Conservation (phyloP, 2,888 invertebrate genomes). For the Meliscaeva auricollis region DNA sequence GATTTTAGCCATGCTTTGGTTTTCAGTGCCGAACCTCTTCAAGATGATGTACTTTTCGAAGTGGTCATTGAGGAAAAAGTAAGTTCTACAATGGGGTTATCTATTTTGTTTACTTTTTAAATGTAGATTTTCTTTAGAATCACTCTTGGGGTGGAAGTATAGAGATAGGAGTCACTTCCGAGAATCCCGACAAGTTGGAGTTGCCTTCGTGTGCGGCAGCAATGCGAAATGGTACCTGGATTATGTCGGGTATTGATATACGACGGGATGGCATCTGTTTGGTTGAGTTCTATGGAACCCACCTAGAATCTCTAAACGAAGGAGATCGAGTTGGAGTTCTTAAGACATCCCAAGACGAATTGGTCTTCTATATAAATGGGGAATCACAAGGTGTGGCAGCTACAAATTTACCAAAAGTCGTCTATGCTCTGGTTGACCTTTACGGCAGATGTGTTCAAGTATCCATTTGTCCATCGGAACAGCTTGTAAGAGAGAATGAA, state of each 20-base stretch:
- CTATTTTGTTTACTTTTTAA: background rate
- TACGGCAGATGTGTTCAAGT: conserved; percentile 94
- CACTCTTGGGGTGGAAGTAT: conserved; percentile 92
- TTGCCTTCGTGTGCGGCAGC: conserved; percentile 92
- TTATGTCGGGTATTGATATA: conserved; percentile 94
- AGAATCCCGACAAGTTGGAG: conserved; percentile 88
- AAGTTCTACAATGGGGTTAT: conserved; percentile 79
- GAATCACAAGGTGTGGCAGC: conserved; percentile 95
- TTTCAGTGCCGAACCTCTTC: conserved; percentile 91
- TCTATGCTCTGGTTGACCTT: conserved; percentile 92
- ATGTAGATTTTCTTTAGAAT: conserved; percentile 85
- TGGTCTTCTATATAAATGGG: conserved; percentile 95
- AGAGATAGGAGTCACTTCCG: conserved; percentile 90
- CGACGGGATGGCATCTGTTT: conserved; percentile 93
- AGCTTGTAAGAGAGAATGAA: conserved; percentile 53
- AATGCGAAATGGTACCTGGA: conserved; percentile 93
- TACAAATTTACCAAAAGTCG: conserved; percentile 88
- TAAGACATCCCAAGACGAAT: conserved; percentile 91
- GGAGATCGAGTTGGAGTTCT: conserved; percentile 94
- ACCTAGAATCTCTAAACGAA: conserved; percentile 92
- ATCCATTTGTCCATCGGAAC: conserved; percentile 83
- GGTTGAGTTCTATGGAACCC: conserved; percentile 93
- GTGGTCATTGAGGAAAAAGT: conserved; percentile 96
- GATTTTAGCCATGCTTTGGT: conserved; percentile 96
- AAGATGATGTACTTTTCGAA: conserved; percentile 93